Evolutionary conservation across 2,888 invertebrate species (phyloP), one percentile per base, ranked within the genome.

Genomic region (Drosophila meridiana): DNA sequence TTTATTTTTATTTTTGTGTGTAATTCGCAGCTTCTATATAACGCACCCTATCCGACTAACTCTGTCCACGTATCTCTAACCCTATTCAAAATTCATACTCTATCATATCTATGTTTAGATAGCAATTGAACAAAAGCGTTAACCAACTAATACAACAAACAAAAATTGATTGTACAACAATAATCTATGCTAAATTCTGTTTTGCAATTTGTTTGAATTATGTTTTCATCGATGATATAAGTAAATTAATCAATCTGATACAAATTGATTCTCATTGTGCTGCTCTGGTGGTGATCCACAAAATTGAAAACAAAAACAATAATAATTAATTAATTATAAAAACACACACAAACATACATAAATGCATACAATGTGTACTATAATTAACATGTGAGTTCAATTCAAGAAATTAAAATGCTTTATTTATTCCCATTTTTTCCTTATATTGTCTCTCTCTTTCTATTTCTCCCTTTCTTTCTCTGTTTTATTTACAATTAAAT

Each of bases 351-450:
- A 47, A 55, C 53, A 65, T 77, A 78, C 78, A 48, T 71, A 79
- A 78, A 73, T 82, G 79, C 79, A 69, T 67, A 77, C 72, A 69
- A 72, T 83, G 79, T 87, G 84, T 83, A 75, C 80, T 69, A 79
- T 86, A 77, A 87, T 87, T 83, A 84, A 87, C 84, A 84, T 70
- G 84, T 84, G 84, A 84, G 84, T 84, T 84, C 71, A 80, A 83
- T 79, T 76, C 52, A 83, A 76, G 60, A 73, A 71, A 72, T 79
- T 79, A 61, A 62, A 69, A 63, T 79, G 82, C 69, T 78, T 71
- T 76, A 32, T 78, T 74, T 43, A 48, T 66, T 30, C 65, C 55
- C 42, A 45, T 77, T 69, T 62, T 60, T 47, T 36, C 68, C 60
- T 52, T 42, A n/a, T 20, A 30, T 42, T 61, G 30, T 47, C 28